Conservation (phyloP, 1,140 invertebrate species). For the Lepidostoma basale region DNA sequence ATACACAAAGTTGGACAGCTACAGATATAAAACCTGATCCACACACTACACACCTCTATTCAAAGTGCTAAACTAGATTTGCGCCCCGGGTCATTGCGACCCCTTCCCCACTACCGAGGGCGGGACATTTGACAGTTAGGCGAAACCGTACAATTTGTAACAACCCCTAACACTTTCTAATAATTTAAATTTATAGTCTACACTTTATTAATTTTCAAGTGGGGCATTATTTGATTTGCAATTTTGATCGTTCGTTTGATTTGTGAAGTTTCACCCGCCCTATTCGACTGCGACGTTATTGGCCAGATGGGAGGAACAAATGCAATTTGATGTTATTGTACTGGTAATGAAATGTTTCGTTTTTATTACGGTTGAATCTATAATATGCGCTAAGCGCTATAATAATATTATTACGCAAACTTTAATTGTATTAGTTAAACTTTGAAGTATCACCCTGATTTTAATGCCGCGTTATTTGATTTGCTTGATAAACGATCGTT, state of each 20-base stretch:
- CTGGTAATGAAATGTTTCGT: slow-evolving; percentile 1
- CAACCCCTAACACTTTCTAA: slow-evolving; percentile 24
- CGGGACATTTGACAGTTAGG: slow-evolving; percentile 24
- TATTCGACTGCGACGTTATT: background rate
- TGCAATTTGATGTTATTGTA: slow-evolving; percentile 7
- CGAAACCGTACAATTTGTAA: slow-evolving; percentile 26
- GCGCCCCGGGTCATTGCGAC: slow-evolving; percentile 7
- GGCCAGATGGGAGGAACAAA: slow-evolving; percentile 4
- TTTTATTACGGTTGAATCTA: slow-evolving; percentile 18
- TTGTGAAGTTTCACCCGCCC: background rate
- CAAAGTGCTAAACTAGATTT: slow-evolving; percentile 21
- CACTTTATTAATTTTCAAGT: slow-evolving; percentile 40
- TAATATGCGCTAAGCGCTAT: slow-evolving; percentile 8
- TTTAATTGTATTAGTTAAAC: no score
- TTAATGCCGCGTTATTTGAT: no score
- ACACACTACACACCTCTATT: slow-evolving; percentile 5
- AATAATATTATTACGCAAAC: slow-evolving; percentile 9
- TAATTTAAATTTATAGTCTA: slow-evolving; percentile 42
- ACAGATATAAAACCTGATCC: background rate
- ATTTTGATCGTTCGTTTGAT: slow-evolving; percentile 13
- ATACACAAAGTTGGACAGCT: background rate
- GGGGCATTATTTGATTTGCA: slow-evolving; percentile 26
- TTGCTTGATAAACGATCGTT: no score
- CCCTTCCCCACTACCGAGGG: background rate
- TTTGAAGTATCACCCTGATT: no score